Conservation (phyloP, 2,888 invertebrate genomes). For the Meteorus colon region DNA sequence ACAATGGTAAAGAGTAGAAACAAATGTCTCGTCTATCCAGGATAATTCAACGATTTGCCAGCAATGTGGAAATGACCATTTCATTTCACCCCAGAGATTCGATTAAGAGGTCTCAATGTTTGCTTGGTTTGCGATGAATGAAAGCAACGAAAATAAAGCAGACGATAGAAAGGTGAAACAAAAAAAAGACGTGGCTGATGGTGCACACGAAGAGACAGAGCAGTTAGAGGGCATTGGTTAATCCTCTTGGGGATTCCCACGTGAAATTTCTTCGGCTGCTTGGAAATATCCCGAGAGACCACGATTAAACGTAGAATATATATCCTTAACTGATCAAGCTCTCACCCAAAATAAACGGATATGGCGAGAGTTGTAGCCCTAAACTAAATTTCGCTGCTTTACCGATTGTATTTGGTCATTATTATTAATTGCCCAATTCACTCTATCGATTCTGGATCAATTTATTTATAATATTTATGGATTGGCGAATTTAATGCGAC, state of each 20-base stretch:
- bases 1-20: neutral
- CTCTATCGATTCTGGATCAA: constrained; percentile 18
- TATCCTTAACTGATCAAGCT: constrained; percentile 35
- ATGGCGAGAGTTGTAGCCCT: neutral
- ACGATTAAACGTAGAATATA: constrained; percentile 30
- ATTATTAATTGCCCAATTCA: constrained; percentile 7
- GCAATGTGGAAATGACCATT: neutral
- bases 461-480: neutral
- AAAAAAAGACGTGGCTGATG: neutral
- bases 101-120: neutral
- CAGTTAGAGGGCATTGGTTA: neutral
- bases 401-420: neutral
- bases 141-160: neutral
- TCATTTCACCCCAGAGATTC: neutral
- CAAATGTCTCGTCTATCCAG: constrained; percentile 2
- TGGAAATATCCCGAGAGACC: constrained; percentile 10
- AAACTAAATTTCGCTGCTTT: constrained; percentile 8
- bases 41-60: constrained; percentile 33
- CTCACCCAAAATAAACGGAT: constrained; percentile 19
- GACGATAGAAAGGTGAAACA: neutral
- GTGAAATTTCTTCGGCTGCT: constrained; percentile 17
- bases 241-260: constrained; percentile 15
- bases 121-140: neutral
- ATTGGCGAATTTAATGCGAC: neutral
- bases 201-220: neutral